phyloP scores from a whole-genome alignment of 2,113 vertebrate genomes.

The Mus musculus region DNA sequence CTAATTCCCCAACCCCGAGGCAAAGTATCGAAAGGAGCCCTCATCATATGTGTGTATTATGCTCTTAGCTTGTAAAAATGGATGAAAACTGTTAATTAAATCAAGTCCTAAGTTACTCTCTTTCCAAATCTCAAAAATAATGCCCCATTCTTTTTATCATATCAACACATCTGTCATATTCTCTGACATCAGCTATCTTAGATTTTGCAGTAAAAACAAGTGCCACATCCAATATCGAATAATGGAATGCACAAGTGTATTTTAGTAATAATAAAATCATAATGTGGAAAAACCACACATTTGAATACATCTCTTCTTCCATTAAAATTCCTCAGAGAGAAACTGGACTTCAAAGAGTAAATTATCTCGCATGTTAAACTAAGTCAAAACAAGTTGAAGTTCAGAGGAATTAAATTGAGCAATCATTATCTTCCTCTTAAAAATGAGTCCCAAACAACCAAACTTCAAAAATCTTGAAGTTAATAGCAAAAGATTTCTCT shows the following conservation, averaged over 20 bases:
- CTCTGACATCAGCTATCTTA: neutral
- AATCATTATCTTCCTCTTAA: neutral
- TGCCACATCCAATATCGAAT: neutral
- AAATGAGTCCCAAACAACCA: neutral
- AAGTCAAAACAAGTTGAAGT: conserved; percentile 49
- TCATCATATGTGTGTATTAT: neutral
- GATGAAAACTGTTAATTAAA: neutral
- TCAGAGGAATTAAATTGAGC: neutral
- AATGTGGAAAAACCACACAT: neutral
- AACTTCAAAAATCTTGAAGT: conserved; percentile 20
- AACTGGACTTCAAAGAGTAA: conserved; percentile 6
- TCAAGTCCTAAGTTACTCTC: neutral
- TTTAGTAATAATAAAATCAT: conserved; percentile 29
- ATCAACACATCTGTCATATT: neutral
- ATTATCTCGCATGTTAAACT: neutral
- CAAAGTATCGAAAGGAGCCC: neutral
- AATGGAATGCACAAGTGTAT: neutral
- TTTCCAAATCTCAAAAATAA: neutral
- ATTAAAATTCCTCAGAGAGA: conserved; percentile 11
- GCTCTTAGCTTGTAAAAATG: neutral
- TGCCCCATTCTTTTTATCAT: neutral
- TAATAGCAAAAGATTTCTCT: neutral
- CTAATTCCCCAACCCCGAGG: too few species aligned
- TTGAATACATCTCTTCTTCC: neutral
- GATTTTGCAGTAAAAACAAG: neutral